A percentile compares a stretch with the other conserved stretches of the same genome.
Evolutionary conservation across 2,113 vertebrate genomes (phyloP).

Genomic region (Sorex araneus): DNA sequence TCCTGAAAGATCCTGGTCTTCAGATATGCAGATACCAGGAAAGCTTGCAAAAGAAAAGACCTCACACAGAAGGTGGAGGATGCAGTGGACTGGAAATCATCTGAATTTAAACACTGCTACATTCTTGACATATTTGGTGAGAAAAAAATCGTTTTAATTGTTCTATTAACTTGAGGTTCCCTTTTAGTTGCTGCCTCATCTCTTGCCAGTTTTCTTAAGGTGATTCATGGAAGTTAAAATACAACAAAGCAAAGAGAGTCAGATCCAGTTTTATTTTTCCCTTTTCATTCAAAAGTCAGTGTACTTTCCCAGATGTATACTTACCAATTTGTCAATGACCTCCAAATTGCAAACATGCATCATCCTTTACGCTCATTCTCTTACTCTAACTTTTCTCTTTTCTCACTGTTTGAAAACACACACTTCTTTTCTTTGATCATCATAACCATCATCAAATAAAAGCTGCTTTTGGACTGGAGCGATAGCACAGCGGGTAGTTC

Average conservation of each 20-base stretch:
- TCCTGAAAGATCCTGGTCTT: background rate
- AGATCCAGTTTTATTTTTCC: too few species aligned
- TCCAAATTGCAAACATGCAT: background rate
- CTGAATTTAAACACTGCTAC: background rate
- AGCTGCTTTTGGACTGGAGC: too few species aligned
- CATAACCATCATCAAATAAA: background rate
- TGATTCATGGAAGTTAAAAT: too few species aligned
- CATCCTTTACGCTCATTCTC: background rate
- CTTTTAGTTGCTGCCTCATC: background rate
- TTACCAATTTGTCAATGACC: background rate
- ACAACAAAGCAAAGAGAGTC: too few species aligned
- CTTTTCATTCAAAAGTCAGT: background rate
- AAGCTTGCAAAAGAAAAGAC: background rate
- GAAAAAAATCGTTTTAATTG: background rate
- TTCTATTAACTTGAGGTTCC: background rate
- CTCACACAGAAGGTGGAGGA: too few species aligned
- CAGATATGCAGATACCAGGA: background rate
- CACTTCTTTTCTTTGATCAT: background rate
- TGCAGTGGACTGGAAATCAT: background rate
- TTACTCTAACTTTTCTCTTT: background rate
- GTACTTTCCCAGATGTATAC: background rate
- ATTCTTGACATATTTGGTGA: background rate
- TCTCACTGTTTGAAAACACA: background rate
- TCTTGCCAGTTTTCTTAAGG: background rate
- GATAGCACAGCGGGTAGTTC: too few species aligned